A percentile compares a stretch with the other conserved stretches of the same genome.
phyloP scores from a whole-genome alignment of 2,113 vertebrate genomes.

The Hymenochirus boettgeri region DNA sequence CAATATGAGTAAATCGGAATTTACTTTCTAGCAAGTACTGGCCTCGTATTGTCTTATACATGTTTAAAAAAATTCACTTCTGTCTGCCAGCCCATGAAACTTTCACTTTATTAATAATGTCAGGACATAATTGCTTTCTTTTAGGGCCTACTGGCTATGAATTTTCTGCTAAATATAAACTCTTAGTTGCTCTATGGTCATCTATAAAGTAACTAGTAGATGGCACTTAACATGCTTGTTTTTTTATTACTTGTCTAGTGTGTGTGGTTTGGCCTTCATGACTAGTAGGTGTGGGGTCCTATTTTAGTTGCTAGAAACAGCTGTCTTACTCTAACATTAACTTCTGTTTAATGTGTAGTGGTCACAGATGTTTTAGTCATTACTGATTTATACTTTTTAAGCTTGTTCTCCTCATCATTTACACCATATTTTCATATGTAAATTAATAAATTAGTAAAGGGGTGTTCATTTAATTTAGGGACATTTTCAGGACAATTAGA shows the following conservation, averaged over 20 bases:
- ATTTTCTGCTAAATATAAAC: not conserved
- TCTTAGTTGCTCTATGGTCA: not conserved
- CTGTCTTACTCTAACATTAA: conserved; percentile 1
- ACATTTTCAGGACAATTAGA: too few species aligned
- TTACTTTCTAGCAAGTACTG: too few species aligned
- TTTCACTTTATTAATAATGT: too few species aligned
- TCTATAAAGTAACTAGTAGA: not conserved
- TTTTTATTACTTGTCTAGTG: conserved; percentile 1
- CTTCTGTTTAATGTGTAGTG: not conserved
- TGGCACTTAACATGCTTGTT: not conserved
- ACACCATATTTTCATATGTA: not conserved
- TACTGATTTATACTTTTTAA: not conserved
- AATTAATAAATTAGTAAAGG: too few species aligned
- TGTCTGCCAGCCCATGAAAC: not conserved
- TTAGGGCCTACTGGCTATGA: not conserved
- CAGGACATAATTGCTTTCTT: not conserved
- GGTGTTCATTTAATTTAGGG: too few species aligned
- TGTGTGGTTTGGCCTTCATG: not conserved
- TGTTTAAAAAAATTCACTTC: not conserved
- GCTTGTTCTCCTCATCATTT: not conserved
- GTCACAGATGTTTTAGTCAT: not conserved
- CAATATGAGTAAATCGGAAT: too few species aligned
- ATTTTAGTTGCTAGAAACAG: not conserved
- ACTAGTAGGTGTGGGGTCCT: not conserved
- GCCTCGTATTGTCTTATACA: too few species aligned